Evolutionary conservation across 2,113 vertebrate genomes (phyloP), one percentile per base, ranked within the genome.

Genomic region (Neotoma lepida): DNA sequence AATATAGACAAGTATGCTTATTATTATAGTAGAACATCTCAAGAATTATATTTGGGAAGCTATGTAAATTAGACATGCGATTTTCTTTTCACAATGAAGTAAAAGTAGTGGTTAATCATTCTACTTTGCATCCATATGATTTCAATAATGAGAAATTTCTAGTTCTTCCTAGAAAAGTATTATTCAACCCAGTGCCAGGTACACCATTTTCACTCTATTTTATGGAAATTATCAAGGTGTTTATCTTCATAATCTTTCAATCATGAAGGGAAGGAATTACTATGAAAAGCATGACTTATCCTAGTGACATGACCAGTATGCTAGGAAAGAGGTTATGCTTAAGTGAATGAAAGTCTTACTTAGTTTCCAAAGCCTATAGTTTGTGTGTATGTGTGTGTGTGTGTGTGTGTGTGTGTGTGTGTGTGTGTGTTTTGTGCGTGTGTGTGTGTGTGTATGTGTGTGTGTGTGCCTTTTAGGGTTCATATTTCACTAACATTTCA

Each of bases 81-180:
- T 22, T 63, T 86, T 90, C 86, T 91, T 94, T 93, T 88, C 71
- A 9, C 3, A 81, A 12, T 89, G 49, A 87, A 87, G 91, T 91
- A 56, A 68, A 94, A 89, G 2, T 74, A 54, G 61, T 2, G 86
- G 0, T 74, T 96, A 94, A 87, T 96, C 82, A 94, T 15, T 86
- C 90, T 4, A 10, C 18, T n/a, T 92, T 92, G 8, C 0, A 64
- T 61, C 2, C 78, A 35, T 18, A 58, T 15, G 0, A 71, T 86
- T 95, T 39, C 70, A 70, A 64, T 70, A 86, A 94, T 0, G 73
- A 81, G 15, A 17, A 3, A 54, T 89, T 94, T 76, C 54, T 77
- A 77, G 22, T 35, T 95, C 6, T 44, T 89, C 91, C 39, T 86
- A 22, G 78, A 95, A 89, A 96, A 12, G n/a, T 74, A 81, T 73